These are phyloP conservation scores for Lucilia sericata DNA, from an alignment of 1,140 invertebrate genomes.

Conservation along the genomic window DNA sequence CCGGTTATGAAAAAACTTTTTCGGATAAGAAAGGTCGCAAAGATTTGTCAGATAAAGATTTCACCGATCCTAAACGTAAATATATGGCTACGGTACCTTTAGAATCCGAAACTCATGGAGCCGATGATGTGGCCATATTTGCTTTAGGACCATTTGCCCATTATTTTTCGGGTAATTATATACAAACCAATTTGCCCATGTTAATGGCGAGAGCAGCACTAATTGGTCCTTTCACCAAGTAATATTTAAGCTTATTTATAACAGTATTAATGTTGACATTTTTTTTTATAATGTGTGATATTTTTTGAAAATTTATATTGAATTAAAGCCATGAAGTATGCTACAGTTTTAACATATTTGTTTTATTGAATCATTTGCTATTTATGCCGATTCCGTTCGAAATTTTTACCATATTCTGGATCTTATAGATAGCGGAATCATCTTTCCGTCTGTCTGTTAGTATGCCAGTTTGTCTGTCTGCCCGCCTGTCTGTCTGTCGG, in stretches of 20 bases:
- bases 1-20: conserved; percentile 66
- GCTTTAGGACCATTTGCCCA: conserved; percentile 72
- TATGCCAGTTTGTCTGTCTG: too few relatives aligned
- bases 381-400: too few relatives aligned
- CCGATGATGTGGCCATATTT: conserved; percentile 72
- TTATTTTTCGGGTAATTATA: conserved; percentile 72
- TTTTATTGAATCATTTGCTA: too few relatives aligned
- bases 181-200: conserved; percentile 73
- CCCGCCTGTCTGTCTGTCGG: too few relatives aligned
- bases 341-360: too few relatives aligned
- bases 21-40: conserved; percentile 35
- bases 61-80: conserved; percentile 55
- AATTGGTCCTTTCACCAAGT: conserved; percentile 62
- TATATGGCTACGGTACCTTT: conserved; percentile 69
- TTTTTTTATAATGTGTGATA: too few relatives aligned
- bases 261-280: not conserved
- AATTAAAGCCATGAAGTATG: not conserved
- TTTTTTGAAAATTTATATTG: not conserved
- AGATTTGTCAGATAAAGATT: conserved; percentile 57
- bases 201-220: conserved; percentile 71
- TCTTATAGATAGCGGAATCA: too few relatives aligned
- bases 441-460: too few relatives aligned
- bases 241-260: not conserved
- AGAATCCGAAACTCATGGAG: conserved; percentile 71
- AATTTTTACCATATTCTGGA: too few relatives aligned